Conservation (phyloP, 2,113 vertebrate species). For the Brienomyrus longianalis region DNA sequence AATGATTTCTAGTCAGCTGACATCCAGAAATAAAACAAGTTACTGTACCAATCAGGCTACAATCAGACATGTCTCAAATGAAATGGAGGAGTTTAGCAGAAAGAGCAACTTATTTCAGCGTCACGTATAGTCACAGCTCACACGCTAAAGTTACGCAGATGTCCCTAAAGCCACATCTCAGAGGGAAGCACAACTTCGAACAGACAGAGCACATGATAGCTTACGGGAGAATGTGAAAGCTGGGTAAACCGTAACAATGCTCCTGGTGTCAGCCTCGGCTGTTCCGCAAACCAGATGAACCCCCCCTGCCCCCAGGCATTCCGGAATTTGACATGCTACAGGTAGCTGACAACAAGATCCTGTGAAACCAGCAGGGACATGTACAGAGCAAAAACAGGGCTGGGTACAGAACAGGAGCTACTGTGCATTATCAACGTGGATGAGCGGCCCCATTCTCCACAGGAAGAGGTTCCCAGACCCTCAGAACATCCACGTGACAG, state of each 20-base stretch:
- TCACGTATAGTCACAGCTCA: not conserved
- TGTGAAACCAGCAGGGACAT: not conserved
- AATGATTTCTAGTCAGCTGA: constrained; percentile 1
- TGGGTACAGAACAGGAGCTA: not conserved
- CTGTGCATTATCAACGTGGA: not conserved
- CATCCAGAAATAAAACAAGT: not conserved
- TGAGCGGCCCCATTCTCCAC: not conserved
- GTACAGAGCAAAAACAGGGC: not conserved
- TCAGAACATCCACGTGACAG: not conserved
- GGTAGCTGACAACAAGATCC: not conserved
- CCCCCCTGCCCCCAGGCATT: not conserved
- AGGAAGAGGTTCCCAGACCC: not conserved
- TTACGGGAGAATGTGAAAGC: not conserved
- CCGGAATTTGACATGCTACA: not conserved
- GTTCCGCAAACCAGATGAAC: not conserved
- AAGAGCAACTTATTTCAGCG: not conserved
- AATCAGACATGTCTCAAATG: not conserved
- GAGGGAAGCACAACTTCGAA: not conserved
- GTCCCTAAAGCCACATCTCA: not conserved
- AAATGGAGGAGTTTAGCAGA: not conserved
- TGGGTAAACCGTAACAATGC: not conserved
- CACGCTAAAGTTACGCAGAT: not conserved
- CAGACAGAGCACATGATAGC: not conserved
- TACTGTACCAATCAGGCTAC: not conserved
- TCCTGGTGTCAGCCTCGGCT: not conserved